phyloP scores from a whole-genome alignment of 2,888 invertebrate genomes.

The Dynastes tityus region DNA sequence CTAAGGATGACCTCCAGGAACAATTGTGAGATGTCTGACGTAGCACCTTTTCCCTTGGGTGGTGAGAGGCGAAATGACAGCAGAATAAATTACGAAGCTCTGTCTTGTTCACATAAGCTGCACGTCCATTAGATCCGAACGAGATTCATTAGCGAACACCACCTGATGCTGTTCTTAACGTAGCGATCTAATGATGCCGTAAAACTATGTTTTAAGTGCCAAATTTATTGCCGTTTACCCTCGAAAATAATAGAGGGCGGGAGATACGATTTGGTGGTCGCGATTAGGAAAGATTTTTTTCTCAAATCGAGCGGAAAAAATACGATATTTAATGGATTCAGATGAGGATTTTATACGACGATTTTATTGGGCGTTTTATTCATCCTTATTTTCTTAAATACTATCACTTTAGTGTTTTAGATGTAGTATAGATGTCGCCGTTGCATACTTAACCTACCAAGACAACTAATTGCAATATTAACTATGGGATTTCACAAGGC shows the following conservation, averaged over 20 bases:
- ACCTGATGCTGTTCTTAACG: slow-evolving; percentile 31
- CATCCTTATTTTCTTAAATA: too few relatives aligned
- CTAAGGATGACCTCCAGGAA: slow-evolving; percentile 13
- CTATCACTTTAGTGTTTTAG: too few relatives aligned
- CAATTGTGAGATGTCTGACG: neutral
- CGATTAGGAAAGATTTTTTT: too few relatives aligned
- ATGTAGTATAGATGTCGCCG: too few relatives aligned
- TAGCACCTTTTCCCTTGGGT: neutral
- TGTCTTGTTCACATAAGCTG: slow-evolving; percentile 34
- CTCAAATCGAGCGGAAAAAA: too few relatives aligned
- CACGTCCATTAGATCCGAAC: slow-evolving; percentile 29
- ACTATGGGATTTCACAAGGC: too few relatives aligned
- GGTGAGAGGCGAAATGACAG: slow-evolving; percentile 5
- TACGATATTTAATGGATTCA: too few relatives aligned
- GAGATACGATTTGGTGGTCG: neutral
- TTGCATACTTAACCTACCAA: too few relatives aligned
- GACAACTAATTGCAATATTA: too few relatives aligned
- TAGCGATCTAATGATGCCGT: slow-evolving; percentile 19
- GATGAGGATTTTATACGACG: too few relatives aligned
- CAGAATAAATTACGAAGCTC: slow-evolving; percentile 23
- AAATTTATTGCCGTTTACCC: slow-evolving; percentile 14
- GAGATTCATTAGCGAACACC: slow-evolving; percentile 37
- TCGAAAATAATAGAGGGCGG: neutral
- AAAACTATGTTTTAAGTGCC: slow-evolving; percentile 25
- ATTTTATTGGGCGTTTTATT: too few relatives aligned